Base-by-base conservation (phyloP, 2,888 invertebrate species). In the Rhingia rostrata region DNA sequence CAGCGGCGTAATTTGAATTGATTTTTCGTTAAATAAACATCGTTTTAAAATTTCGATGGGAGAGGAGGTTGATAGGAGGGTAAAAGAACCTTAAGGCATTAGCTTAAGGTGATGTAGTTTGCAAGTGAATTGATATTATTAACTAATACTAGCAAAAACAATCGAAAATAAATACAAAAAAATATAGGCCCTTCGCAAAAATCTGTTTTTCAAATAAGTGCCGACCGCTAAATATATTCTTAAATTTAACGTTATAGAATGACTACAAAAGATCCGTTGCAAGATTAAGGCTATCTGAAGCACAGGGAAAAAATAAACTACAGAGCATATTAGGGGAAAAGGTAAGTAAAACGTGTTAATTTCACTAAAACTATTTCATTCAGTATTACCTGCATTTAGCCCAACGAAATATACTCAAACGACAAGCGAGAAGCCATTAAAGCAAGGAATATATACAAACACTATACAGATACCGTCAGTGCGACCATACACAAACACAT, bases 401-500 rank as follows among this genome's bases (percentile, higher is more conserved):
- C 60, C 35, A 70, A 70, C 9, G 58, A 77, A 39, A 49, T 43
- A 4, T 45, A 10, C 32, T 12, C 43, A 9, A 66, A 51, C 6
- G 72, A 77, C 14, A 78, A 64, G 43, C 35, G 64, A 5, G 73
- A 83, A 14, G 32, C 35, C 3, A n/a, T 79, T 1, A 79, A 54
- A 54, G 58, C 79, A 4, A 37, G 54, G 43, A 47, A 70, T 32
- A 58, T 84, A 4, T 79, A 74, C 4, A 79, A 74, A 49, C 53
- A 84, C 41, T 79, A 51, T 10, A 70, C 53, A 6, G 70, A 74
- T 22, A 66, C 74, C 2, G 51, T 60, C 0, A 69, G 63, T 37
- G 64, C 43, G 0, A 35, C 45, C 5, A 53, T 79, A 3, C 73
- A 84, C 14, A 84, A 84, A 30, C 30, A 41, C 30, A 78, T 84